These are phyloP conservation scores for Rhinoderma darwinii DNA, from an alignment of 2,113 vertebrate species.

Conservation along the genomic window DNA sequence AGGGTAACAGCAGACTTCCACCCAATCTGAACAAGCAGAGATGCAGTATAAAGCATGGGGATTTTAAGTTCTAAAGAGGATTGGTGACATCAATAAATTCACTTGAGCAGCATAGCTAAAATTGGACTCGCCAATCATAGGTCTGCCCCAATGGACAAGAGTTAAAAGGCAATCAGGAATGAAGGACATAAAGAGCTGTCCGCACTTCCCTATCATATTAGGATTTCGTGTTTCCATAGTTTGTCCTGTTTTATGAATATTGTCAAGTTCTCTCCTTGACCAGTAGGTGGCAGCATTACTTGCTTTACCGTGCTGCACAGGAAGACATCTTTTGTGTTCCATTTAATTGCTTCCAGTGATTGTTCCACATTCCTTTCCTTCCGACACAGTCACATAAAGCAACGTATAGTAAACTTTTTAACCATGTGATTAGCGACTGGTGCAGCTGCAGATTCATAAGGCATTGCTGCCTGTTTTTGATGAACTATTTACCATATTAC, in stretches of 20 bases:
- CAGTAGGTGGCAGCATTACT: constrained; percentile 38
- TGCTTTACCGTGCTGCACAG: not conserved
- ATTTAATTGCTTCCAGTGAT: constrained; percentile 55
- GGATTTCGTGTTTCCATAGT: not conserved
- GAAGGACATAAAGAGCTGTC: too few species aligned
- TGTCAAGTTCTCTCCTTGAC: not conserved
- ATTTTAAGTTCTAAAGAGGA: too few species aligned
- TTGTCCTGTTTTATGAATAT: not conserved
- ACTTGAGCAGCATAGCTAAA: too few species aligned
- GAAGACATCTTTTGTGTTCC: constrained; percentile 41
- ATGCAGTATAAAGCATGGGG: too few species aligned
- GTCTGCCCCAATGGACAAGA: too few species aligned
- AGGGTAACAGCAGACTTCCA: too few species aligned
- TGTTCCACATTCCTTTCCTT: constrained; percentile 55
- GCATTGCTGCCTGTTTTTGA: not conserved
- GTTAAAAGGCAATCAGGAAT: too few species aligned
- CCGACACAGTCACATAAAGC: constrained; percentile 29
- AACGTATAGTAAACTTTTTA: constrained; percentile 14
- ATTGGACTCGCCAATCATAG: too few species aligned
- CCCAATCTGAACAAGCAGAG: too few species aligned
- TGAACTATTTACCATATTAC: not conserved
- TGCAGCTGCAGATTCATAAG: not conserved
- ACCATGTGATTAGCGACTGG: not conserved
- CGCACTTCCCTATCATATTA: too few species aligned
- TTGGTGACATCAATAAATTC: too few species aligned